Evolutionary conservation across 2,113 vertebrate genomes (phyloP), one percentile per base, ranked within the genome.

Genomic region (Martes martes): DNA sequence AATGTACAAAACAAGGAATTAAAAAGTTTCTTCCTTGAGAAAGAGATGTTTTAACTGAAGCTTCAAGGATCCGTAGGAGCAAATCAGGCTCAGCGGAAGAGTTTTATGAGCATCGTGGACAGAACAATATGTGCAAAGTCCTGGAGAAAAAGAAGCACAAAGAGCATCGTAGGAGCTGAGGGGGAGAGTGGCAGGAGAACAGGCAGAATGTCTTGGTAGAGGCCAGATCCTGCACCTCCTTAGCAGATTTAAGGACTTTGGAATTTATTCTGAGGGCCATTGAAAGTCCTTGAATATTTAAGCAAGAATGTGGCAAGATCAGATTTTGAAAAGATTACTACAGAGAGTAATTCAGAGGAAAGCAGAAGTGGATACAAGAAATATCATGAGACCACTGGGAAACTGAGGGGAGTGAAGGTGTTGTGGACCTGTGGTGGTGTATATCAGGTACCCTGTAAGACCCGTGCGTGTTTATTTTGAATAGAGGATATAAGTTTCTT

Each of bases 231-330:
- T 95, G 9, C 6, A 28, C 19, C 39, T 79, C 69, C 69, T n/a
- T 19, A 36, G 18, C 39, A 92, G 42, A 82, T 63, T 82, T 67
- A 52, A 69, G 50, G 47, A 71, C 33, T 57, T 69, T 55, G 59
- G 45, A 74, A 55, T 79, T 65, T 85, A 81, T 92, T 82, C 13
- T 83, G 23, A 96, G 61, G 42, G 50, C 87, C 90, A 0, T 45
- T 76, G 50, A 79, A 89, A 94, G 76, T 61, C 33, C 55, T 81
- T 85, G 50, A 85, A 67, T 93, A 85, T 55, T 71, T 95, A 84
- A 93, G n/a, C 26, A 73, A 59, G 13, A 2, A n/a, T 74, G 31
- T 85, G 87, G 71, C 63, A 86, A 63, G 73, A 42, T 76, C 11
- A 52, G 55, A 42, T 55, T 45, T 88, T 85, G 96, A 4, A 78